Base-by-base conservation (phyloP, 2,113 vertebrate genomes). In the Chlorodrepanis virens region DNA sequence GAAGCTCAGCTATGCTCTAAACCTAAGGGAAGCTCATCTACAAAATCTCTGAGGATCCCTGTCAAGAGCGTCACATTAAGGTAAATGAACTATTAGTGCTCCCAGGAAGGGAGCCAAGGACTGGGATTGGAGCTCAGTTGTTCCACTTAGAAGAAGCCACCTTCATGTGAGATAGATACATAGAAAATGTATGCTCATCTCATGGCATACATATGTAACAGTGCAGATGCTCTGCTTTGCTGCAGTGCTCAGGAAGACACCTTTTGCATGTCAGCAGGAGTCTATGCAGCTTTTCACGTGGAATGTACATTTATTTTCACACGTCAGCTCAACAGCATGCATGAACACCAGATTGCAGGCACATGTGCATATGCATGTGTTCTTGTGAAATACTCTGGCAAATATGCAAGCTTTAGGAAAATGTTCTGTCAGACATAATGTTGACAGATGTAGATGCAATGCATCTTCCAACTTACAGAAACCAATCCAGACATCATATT, bases 391-490 rank as follows among this genome's bases (percentile, higher is more conserved):
- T 79, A 81, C 72, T 89, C 92, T 90, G 95, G 94, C 88, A 94
- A 94, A 77, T 23, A 76, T 7, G 11, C 50, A 78, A 92, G 85
- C 93, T 94, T 76, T 57, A 96, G 94, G 92, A 95, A 96, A 97
- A 95, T 61, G 83, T 92, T 93, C 94, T 95, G 80, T 96, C 90
- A 92, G 94, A 83, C 86, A 95, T 96, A 90, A 92, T 83, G 72
- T 93, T 94, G 94, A 94, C 94, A 95, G 96, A 96, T 95, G 95
- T 83, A 94, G 94, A 93, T 81, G 90, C 83, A 75, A 35, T 56
- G 49, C 25, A n/a, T 94, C 86, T 93, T 90, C 88, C 92, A 95
- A 50, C 80, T 94, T 81, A 95, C 23, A 94, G 90, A 95, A 95
- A 96, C 72, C 83, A 84, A 72, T 56, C 77, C 95, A 93, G 86